Evolutionary conservation across 1,140 invertebrate genomes (phyloP).

Genomic region (Drosophila busckii): DNA sequence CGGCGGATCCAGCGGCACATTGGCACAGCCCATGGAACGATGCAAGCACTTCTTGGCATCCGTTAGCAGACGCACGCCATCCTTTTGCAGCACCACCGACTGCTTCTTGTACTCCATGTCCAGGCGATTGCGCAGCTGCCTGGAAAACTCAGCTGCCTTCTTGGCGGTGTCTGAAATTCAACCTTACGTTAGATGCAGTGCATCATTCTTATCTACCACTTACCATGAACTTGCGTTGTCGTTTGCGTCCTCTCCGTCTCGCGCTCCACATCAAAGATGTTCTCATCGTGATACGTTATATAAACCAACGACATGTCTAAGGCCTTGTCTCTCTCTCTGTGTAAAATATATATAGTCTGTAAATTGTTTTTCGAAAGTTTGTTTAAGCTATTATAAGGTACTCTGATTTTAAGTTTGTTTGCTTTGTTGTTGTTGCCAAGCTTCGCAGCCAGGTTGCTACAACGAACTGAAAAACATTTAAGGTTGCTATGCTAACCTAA

Average conservation of each 20-base stretch:
- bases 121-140: constrained; percentile 27
- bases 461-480: background rate
- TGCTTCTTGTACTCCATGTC: constrained; percentile 45
- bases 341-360: constrained; percentile 14
- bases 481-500: constrained; percentile 13
- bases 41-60: constrained; percentile 72
- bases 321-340: background rate
- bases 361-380: constrained; percentile 1
- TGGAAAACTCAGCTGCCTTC: constrained; percentile 18
- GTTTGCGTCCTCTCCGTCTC: constrained; percentile 23
- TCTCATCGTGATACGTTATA: constrained; percentile 80
- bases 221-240: background rate
- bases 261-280: constrained; percentile 78
- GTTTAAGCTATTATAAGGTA: background rate
- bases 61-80: constrained; percentile 52
- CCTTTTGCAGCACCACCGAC: constrained; percentile 36
- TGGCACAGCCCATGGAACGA: constrained; percentile 82
- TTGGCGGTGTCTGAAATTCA: background rate
- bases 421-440: constrained; percentile 16
- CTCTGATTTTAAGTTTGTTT: background rate
- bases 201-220: background rate
- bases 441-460: constrained; percentile 13
- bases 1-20: constrained; percentile 80
- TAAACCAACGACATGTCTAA: constrained; percentile 79
- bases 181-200: background rate